Percentiles rank a stretch among this genome's conserved stretches.
Conservation (phyloP, 92 coral and sea anemone species). For the Heteractis magnifica region DNA sequence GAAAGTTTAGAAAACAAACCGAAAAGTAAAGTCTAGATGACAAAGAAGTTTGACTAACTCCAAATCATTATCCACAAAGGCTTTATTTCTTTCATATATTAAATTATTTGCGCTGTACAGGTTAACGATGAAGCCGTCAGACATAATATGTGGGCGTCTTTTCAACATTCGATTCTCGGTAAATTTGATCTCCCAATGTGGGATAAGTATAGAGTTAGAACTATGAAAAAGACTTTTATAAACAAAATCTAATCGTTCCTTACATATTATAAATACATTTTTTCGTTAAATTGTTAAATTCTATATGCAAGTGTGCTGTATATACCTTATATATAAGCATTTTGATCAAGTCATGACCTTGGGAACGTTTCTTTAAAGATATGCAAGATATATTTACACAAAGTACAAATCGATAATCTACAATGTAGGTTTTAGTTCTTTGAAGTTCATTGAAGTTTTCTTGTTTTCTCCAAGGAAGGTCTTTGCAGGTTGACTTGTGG, state of each 20-base stretch:
- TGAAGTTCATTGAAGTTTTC: background rate
- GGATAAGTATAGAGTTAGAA: background rate
- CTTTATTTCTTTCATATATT: background rate
- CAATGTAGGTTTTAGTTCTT: background rate
- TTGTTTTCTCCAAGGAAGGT: background rate
- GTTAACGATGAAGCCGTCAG: background rate
- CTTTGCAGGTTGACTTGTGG: background rate
- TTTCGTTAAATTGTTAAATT: background rate
- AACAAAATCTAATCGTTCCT: slow-evolving; percentile 9
- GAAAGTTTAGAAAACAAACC: background rate
- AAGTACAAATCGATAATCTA: slow-evolving; percentile 14
- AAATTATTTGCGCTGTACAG: background rate
- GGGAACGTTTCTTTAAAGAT: background rate
- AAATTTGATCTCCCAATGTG: background rate
- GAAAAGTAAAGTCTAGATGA: background rate
- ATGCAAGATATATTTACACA: slow-evolving; percentile 14
- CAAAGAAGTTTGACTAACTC: background rate
- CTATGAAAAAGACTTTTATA: background rate
- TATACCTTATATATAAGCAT: background rate
- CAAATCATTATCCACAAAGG: background rate
- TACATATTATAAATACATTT: slow-evolving; percentile 8
- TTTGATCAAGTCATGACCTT: background rate
- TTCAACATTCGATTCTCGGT: background rate
- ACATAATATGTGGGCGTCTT: background rate
- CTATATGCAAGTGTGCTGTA: background rate